These are phyloP conservation scores for Dreissena polymorpha DNA, from an alignment of 1,140 invertebrate species.

Conservation along the genomic window DNA sequence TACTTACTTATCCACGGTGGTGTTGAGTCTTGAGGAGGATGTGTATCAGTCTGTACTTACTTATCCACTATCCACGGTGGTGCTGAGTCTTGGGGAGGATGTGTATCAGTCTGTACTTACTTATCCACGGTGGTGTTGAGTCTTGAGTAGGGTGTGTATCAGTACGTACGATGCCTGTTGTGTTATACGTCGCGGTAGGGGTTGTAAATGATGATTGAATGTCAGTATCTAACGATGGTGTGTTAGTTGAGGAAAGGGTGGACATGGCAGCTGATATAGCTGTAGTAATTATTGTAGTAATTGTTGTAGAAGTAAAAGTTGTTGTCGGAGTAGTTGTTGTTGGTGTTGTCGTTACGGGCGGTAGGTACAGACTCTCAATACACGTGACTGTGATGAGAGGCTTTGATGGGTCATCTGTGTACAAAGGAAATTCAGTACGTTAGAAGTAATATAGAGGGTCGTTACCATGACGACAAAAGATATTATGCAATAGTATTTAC, in stretches of 20 bases:
- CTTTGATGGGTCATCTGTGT: background rate
- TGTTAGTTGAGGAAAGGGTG: background rate
- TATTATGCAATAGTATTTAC: too few species aligned
- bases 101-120: too few species aligned
- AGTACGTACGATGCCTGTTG: background rate
- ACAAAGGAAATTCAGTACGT: background rate
- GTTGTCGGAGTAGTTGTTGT: slow-evolving; percentile 12
- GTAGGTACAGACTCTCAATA: slow-evolving; percentile 2
- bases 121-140: background rate
- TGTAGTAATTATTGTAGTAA: background rate
- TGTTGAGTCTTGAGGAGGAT: too few species aligned
- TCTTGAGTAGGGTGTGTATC: background rate
- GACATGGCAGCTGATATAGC: background rate
- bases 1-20: too few species aligned
- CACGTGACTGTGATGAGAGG: slow-evolving; percentile 22
- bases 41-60: too few species aligned
- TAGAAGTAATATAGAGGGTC: background rate
- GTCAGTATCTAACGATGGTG: background rate
- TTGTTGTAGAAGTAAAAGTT: background rate
- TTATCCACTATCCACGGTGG: too few species aligned
- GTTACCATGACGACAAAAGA: background rate
- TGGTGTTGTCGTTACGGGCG: background rate
- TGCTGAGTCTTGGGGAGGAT: background rate
- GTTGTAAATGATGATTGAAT: background rate
- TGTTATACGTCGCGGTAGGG: background rate